These are phyloP conservation scores for Tarsius wallacei DNA, from an alignment of 2,797 vertebrate species.

Conservation along the genomic window DNA sequence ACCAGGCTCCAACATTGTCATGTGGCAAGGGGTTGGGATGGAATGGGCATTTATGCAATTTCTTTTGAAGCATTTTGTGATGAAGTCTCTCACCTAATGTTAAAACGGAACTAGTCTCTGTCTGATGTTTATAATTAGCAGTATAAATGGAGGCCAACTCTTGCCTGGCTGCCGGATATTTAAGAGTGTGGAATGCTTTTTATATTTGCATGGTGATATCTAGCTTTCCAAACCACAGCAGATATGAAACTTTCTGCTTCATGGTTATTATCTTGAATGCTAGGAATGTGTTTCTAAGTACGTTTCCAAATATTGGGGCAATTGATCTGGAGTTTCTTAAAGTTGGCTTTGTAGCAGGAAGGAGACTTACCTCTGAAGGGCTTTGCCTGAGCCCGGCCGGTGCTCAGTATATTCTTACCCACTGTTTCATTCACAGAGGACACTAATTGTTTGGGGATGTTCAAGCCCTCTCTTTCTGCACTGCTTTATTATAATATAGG, in stretches of 20 bases:
- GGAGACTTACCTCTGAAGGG: fast-evolving
- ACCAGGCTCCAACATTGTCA: fast-evolving
- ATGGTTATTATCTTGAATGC: neutral
- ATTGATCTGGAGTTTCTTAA: neutral
- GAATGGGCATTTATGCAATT: fast-evolving
- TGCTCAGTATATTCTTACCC: fast-evolving
- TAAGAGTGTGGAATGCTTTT: neutral
- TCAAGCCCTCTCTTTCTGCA: fast-evolving
- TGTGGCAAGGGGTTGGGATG: fast-evolving
- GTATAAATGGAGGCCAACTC: neutral
- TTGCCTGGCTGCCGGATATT: neutral
- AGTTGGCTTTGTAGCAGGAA: neutral
- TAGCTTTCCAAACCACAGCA: neutral
- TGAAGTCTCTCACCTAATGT: fast-evolving
- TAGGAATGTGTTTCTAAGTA: neutral
- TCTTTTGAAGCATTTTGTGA: neutral
- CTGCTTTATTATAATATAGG: fast-evolving
- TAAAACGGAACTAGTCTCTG: neutral
- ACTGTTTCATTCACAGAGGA: fast-evolving
- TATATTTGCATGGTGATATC: fast-evolving
- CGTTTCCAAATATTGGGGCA: neutral
- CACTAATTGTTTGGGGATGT: fast-evolving
- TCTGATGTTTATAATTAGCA: neutral
- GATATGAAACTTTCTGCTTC: neutral
- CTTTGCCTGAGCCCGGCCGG: fast-evolving